These are phyloP conservation scores for Drosophila acutilabella DNA, from an alignment of 2,888 invertebrate species.

Conservation along the genomic window DNA sequence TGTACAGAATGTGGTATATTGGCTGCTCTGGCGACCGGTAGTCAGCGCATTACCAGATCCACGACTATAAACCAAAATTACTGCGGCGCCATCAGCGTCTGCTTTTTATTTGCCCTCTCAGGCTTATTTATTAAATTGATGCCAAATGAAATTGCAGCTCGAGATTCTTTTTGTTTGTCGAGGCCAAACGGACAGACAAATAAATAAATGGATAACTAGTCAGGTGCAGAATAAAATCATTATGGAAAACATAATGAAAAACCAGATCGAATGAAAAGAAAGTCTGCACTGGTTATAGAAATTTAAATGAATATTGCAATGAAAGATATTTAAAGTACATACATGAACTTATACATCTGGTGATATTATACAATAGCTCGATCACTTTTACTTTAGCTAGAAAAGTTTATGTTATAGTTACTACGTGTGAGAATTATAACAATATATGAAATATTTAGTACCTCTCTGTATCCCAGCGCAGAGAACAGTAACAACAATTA, in stretches of 20 bases:
- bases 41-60: conserved; percentile 76
- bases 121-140: conserved; percentile 77
- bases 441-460: conserved; percentile 5
- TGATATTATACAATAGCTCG: not conserved
- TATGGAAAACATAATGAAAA: conserved; percentile 33
- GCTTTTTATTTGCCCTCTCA: conserved; percentile 64
- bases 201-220: conserved; percentile 30
- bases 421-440: conserved; percentile 14
- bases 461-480: not conserved
- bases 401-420: conserved; percentile 12
- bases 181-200: not conserved
- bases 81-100: conserved; percentile 53
- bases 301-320: conserved; percentile 3
- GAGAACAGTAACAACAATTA: conserved; percentile 16
- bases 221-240: conserved; percentile 7
- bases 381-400: not conserved
- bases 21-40: conserved; percentile 31
- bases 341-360: not conserved
- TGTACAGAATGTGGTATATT: not conserved
- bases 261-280: not conserved
- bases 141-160: conserved; percentile 56
- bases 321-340: not conserved
- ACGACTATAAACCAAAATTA: conserved; percentile 74
- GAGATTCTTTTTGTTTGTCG: conserved; percentile 28
- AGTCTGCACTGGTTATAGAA: not conserved